These are phyloP conservation scores for Neodiprion pinetum DNA, from an alignment of 1,140 invertebrate species.

Conservation along the genomic window DNA sequence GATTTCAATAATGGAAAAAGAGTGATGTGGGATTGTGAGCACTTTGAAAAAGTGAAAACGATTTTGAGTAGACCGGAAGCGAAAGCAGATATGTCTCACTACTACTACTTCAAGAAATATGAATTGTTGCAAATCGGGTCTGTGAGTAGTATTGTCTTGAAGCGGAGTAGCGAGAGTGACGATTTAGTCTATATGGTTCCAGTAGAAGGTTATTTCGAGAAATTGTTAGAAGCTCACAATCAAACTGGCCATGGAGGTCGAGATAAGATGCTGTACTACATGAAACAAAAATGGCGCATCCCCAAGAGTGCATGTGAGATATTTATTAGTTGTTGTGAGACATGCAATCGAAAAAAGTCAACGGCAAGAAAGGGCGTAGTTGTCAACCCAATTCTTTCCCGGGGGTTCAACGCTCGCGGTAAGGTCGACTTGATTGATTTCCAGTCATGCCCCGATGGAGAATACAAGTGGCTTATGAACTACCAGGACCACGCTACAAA, in stretches of 20 bases:
- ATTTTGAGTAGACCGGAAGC: neutral
- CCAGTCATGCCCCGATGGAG: constrained; percentile 43
- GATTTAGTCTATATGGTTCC: constrained; percentile 9
- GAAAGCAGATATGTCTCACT: neutral
- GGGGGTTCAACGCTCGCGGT: constrained; percentile 35
- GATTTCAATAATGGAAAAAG: neutral
- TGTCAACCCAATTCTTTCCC: constrained; percentile 29
- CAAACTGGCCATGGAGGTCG: constrained; percentile 35
- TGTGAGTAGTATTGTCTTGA: too few relatives aligned
- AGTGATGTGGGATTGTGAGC: neutral
- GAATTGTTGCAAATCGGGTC: too few relatives aligned
- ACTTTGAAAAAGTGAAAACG: neutral
- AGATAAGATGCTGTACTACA: constrained; percentile 32
- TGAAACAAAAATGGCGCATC: neutral
- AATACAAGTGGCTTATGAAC: constrained; percentile 47
- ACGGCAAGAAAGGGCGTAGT: constrained; percentile 29
- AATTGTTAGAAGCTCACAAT: constrained; percentile 33
- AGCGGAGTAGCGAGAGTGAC: neutral
- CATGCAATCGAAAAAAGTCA: neutral
- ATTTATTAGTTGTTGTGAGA: neutral
- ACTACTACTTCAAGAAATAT: too few relatives aligned
- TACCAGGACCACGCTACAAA: constrained; percentile 61
- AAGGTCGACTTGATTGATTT: constrained; percentile 46
- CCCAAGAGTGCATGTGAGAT: neutral
- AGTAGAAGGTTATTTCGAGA: constrained; percentile 36